A percentile compares a stretch with the other conserved stretches of the same genome.
Conservation (phyloP, 2,888 invertebrate species). For the Agonum fuliginosum region DNA sequence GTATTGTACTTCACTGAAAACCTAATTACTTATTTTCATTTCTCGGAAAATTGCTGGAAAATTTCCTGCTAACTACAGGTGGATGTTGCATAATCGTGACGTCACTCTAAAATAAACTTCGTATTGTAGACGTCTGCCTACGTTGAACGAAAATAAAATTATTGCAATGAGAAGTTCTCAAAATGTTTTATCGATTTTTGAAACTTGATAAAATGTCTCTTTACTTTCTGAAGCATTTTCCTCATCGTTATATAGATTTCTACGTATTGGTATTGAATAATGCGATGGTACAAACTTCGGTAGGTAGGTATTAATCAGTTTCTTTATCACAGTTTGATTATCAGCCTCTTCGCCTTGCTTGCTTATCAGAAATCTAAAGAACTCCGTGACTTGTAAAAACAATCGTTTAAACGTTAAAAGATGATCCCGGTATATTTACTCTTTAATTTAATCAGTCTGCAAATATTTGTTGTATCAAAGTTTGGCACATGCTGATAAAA, state of each 20-base stretch:
- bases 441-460: no score
- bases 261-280: neutral
- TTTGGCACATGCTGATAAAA: no score
- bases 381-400: no score
- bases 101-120: conserved; percentile 18
- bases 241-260: neutral
- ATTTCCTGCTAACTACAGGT: conserved; percentile 31
- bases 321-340: no score
- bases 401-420: no score
- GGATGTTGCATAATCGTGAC: conserved; percentile 41
- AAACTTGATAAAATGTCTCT: no score
- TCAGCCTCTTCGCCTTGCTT: no score
- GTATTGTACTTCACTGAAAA: conserved; percentile 7
- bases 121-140: conserved; percentile 31
- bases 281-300: neutral
- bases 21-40: conserved; percentile 20
- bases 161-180: neutral
- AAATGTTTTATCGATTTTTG: conserved; percentile 17
- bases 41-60: conserved; percentile 29
- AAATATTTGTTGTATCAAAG: no score
- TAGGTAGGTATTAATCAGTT: neutral
- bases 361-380: neutral
- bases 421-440: no score
- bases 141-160: conserved; percentile 37
- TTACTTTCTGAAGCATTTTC: neutral